A percentile compares a stretch with the other conserved stretches of the same genome.
Evolutionary conservation across 1,140 invertebrate species (phyloP).

Genomic region (Batillaria attramentaria): DNA sequence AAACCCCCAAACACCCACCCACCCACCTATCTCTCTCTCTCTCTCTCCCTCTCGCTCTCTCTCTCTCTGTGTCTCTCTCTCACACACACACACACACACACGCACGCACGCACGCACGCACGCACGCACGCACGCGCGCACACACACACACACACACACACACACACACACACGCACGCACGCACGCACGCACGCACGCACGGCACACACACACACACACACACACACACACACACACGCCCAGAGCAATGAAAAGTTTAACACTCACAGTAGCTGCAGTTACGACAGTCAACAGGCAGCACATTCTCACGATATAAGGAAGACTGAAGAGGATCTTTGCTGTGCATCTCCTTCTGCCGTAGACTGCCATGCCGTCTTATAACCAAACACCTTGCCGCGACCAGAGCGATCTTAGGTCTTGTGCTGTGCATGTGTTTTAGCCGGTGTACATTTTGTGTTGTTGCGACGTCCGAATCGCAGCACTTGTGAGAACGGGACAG

Average conservation of each 20-base stretch:
- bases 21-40: background rate
- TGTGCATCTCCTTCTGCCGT: background rate
- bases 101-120: background rate
- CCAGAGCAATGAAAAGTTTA: no score
- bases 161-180: background rate
- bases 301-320: background rate
- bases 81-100: background rate
- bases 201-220: constrained; percentile 5
- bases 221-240: constrained; percentile 16
- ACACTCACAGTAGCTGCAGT: constrained; percentile 15
- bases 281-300: background rate
- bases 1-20: background rate
- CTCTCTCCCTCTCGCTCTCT: background rate
- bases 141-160: background rate
- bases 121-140: background rate
- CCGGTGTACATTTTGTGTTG: no score
- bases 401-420: background rate
- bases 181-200: background rate
- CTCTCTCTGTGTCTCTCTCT: background rate
- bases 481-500: background rate
- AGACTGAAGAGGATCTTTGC: background rate
- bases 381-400: background rate
- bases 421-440: no score
- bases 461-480: background rate
- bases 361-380: no score